Percentiles rank a stretch among this genome's conserved stretches.
Conservation (phyloP, 2,888 invertebrate genomes). For the Polydesmus complanatus region DNA sequence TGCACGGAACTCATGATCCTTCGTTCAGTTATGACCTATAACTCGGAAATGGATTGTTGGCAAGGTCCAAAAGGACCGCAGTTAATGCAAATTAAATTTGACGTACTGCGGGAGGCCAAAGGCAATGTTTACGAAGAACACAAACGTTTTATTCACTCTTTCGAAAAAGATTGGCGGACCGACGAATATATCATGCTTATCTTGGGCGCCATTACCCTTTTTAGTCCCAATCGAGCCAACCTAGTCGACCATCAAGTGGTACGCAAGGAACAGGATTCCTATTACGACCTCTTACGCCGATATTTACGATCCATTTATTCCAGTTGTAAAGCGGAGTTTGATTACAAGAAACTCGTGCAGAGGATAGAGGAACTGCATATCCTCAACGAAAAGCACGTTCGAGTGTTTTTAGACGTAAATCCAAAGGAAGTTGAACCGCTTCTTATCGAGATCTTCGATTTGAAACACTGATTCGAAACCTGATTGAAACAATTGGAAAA, state of each 20-base stretch:
- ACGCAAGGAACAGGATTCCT: slow-evolving; percentile 74
- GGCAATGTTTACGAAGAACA: slow-evolving; percentile 79
- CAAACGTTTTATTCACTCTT: slow-evolving; percentile 67
- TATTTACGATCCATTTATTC: slow-evolving; percentile 52
- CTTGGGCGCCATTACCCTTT: slow-evolving; percentile 77
- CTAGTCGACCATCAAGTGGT: slow-evolving; percentile 74
- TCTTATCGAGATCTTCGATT: slow-evolving; percentile 86
- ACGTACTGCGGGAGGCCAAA: slow-evolving; percentile 78
- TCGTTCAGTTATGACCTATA: slow-evolving; percentile 81
- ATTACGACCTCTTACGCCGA: slow-evolving; percentile 71
- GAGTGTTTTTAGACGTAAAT: slow-evolving; percentile 82
- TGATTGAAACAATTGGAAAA: too few species aligned
- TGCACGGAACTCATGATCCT: slow-evolving; percentile 94
- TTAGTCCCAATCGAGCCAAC: slow-evolving; percentile 65
- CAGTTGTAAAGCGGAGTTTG: slow-evolving; percentile 74
- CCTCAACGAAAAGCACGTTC: slow-evolving; percentile 79
- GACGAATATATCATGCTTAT: slow-evolving; percentile 84
- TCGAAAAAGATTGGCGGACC: slow-evolving; percentile 67
- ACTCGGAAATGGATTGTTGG: slow-evolving; percentile 78
- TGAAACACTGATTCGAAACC: slow-evolving; percentile 42
- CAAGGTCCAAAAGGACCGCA: slow-evolving; percentile 42
- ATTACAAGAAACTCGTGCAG: slow-evolving; percentile 72
- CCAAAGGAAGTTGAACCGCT: slow-evolving; percentile 81
- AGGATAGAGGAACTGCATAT: slow-evolving; percentile 80
- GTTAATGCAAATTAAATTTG: slow-evolving; percentile 58